phyloP scores from a whole-genome alignment of 2,797 vertebrate genomes.

The Brachymystax lenok region DNA sequence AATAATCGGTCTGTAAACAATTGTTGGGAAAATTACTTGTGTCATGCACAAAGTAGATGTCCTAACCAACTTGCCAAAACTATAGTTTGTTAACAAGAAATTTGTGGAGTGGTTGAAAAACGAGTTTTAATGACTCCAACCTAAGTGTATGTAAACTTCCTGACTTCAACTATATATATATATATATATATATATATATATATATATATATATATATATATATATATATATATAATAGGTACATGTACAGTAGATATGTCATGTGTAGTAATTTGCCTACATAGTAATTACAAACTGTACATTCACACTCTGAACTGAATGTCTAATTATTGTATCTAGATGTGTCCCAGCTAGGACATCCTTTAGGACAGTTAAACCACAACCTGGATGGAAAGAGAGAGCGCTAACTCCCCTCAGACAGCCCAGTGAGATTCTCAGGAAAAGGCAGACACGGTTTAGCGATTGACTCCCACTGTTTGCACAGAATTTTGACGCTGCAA shows the following conservation, averaged over 20 bases:
- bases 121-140: no score
- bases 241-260: background rate
- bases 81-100: no score
- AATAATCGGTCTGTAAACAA: no score
- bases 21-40: no score
- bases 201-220: no score
- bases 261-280: background rate
- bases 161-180: no score
- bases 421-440: slow-evolving; percentile 8
- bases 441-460: slow-evolving; percentile 67
- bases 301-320: background rate
- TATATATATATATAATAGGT: background rate
- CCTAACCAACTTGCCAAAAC: no score
- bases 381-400: background rate
- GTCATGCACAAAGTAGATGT: no score
- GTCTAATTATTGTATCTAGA: background rate
- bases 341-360: background rate
- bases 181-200: no score
- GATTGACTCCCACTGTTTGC: slow-evolving; percentile 79
- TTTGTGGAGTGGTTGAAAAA: no score
- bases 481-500: slow-evolving; percentile 75
- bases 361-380: background rate
- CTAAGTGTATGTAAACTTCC: no score
- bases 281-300: background rate
- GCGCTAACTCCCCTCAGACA: slow-evolving; percentile 33